Conservation (phyloP, 1,140 invertebrate genomes). For the Laupala kohalensis region DNA sequence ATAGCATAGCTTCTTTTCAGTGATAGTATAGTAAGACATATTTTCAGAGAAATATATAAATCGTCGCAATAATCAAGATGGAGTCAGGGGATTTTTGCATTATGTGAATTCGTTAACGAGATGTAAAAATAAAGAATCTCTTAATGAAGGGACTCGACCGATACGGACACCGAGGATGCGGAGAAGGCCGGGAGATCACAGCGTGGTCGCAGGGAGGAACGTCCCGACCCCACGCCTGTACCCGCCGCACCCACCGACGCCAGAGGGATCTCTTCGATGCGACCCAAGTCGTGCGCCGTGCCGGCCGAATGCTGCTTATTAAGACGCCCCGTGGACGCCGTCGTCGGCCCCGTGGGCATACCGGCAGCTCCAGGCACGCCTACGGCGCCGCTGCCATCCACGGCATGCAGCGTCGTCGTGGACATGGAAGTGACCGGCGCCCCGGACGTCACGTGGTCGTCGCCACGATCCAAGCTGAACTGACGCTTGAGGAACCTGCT, state of each 20-base stretch:
- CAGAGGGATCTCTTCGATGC: slow-evolving; percentile 51
- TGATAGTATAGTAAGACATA: too few species aligned
- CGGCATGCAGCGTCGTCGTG: neutral
- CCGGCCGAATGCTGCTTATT: slow-evolving; percentile 59
- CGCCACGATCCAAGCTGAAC: slow-evolving; percentile 53
- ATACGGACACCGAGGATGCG: slow-evolving; percentile 28
- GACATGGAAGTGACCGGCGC: slow-evolving; percentile 17
- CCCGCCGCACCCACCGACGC: slow-evolving; percentile 1
- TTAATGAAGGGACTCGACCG: slow-evolving; percentile 28
- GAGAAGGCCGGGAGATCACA: slow-evolving; percentile 7
- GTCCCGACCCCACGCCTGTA: neutral
- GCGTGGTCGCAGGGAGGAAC: neutral
- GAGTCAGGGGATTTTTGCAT: too few species aligned
- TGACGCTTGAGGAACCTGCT: slow-evolving; percentile 47
- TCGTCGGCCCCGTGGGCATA: too few species aligned
- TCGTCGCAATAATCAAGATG: too few species aligned
- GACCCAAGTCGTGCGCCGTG: slow-evolving; percentile 50
- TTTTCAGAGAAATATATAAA: too few species aligned
- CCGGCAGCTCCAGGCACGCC: slow-evolving; percentile 21
- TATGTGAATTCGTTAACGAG: too few species aligned
- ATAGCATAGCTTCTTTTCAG: too few species aligned
- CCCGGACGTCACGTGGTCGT: slow-evolving; percentile 26
- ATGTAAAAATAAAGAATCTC: too few species aligned
- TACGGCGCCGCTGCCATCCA: slow-evolving; percentile 9
- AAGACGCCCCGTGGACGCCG: slow-evolving; percentile 26